Evolutionary conservation across 2,888 invertebrate species (phyloP).

Genomic region (Abscondita cerata): DNA sequence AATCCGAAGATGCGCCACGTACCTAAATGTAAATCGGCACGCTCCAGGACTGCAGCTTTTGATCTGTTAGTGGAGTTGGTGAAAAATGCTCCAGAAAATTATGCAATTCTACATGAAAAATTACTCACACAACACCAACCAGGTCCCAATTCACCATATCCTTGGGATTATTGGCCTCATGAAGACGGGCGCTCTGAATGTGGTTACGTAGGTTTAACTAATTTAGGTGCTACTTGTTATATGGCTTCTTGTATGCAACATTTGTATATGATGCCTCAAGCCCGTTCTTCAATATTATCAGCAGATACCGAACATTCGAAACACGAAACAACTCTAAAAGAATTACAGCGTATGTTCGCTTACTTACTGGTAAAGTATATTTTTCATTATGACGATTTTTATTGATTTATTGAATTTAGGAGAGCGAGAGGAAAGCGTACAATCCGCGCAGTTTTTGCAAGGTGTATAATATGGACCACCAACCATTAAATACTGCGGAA

Average conservation of each 20-base stretch:
- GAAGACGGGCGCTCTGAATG: constrained; percentile 94
- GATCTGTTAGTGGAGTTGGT: constrained; percentile 89
- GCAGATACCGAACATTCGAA: constrained; percentile 76
- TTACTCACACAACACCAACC: constrained; percentile 87
- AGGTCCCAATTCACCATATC: constrained; percentile 82
- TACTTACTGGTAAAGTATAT: constrained; percentile 73
- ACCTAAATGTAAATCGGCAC: constrained; percentile 92
- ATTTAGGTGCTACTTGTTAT: constrained; percentile 95
- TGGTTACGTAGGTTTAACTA: constrained; percentile 93
- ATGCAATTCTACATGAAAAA: constrained; percentile 81
- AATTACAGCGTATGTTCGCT: constrained; percentile 94
- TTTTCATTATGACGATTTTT: constrained; percentile 1
- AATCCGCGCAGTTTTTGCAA: constrained; percentile 95
- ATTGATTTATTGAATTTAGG: constrained; percentile 61
- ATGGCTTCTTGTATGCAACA: constrained; percentile 99
- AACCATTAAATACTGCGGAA: constrained; percentile 93
- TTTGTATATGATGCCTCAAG: constrained; percentile 96
- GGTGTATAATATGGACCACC: constrained; percentile 97
- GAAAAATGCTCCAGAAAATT: constrained; percentile 85
- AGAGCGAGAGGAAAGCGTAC: constrained; percentile 94
- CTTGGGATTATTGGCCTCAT: constrained; percentile 98
- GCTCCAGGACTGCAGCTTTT: constrained; percentile 89
- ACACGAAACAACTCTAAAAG: constrained; percentile 82
- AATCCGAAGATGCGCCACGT: constrained; percentile 83
- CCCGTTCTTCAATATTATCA: constrained; percentile 81